Conservation (phyloP, 1,140 invertebrate species). For the Triops cancriformis region DNA sequence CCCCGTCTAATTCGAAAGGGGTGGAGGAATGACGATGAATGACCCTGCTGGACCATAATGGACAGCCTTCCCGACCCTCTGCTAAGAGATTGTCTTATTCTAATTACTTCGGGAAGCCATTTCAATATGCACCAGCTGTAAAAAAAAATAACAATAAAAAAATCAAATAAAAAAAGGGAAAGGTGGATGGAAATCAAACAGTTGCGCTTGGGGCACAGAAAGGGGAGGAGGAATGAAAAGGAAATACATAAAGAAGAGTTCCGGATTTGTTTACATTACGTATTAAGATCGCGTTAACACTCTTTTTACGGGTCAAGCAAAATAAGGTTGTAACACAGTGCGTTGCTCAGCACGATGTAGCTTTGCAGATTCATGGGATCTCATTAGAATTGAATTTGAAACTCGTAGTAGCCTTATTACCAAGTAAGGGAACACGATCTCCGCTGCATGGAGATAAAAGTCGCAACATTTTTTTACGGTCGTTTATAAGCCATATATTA, state of each 20-base stretch:
- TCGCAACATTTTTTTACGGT: not conserved
- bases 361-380: not conserved
- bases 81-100: not conserved
- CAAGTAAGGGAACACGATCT: not conserved
- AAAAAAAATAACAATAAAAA: not conserved
- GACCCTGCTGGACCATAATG: not conserved
- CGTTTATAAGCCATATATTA: not conserved
- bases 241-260: no score
- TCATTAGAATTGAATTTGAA: slow-evolving; percentile 7
- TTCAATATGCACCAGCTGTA: not conserved
- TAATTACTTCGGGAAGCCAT: not conserved
- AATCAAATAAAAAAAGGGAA: no score
- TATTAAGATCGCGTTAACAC: not conserved
- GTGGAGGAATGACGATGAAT: slow-evolving; percentile 13
- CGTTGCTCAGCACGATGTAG: not conserved
- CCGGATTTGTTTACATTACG: not conserved
- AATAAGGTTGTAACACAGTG: not conserved
- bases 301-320: not conserved
- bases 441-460: not conserved
- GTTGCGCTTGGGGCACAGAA: no score
- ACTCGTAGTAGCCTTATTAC: not conserved
- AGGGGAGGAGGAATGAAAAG: no score
- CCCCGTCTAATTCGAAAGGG: not conserved
- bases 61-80: not conserved
- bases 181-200: no score